Evolutionary conservation across 1,140 invertebrate species (phyloP).

Genomic region (Drosophila triauraria): DNA sequence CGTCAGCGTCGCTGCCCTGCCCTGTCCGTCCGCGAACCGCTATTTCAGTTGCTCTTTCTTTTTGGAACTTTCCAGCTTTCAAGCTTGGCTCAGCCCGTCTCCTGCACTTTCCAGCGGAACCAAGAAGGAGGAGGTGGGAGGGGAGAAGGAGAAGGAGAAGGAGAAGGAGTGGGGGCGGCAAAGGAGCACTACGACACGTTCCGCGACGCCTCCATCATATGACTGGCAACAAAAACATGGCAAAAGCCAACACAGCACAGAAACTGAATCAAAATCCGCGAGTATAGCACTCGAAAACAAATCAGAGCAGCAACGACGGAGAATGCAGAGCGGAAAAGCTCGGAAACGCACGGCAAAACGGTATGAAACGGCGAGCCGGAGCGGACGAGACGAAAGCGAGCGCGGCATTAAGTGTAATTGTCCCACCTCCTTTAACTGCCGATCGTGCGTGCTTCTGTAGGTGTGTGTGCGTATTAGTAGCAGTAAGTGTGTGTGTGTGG

Average conservation of each 20-base stretch:
- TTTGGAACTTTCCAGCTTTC: slow-evolving; percentile 13
- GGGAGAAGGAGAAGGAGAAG: too few species aligned
- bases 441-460: slow-evolving; percentile 1
- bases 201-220: slow-evolving; percentile 61
- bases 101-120: background rate
- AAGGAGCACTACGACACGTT: slow-evolving; percentile 43
- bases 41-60: slow-evolving; percentile 16
- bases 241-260: slow-evolving; percentile 20
- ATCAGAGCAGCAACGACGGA: slow-evolving; percentile 9
- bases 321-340: slow-evolving; percentile 32
- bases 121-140: background rate
- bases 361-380: background rate
- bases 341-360: slow-evolving; percentile 16
- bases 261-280: slow-evolving; percentile 19
- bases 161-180: background rate
- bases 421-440: slow-evolving; percentile 53
- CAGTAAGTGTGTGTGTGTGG: slow-evolving; percentile 13
- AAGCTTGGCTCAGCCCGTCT: background rate
- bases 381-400: slow-evolving; percentile 9
- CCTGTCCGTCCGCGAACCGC: slow-evolving; percentile 21
- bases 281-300: slow-evolving; percentile 25
- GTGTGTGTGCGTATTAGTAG: slow-evolving; percentile 18
- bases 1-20: slow-evolving; percentile 32
- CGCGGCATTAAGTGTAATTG: slow-evolving; percentile 39
- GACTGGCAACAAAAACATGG: slow-evolving; percentile 40